Evolutionary conservation across 2,888 invertebrate genomes (phyloP).

Genomic region (Synanthedon andrenaeformis): DNA sequence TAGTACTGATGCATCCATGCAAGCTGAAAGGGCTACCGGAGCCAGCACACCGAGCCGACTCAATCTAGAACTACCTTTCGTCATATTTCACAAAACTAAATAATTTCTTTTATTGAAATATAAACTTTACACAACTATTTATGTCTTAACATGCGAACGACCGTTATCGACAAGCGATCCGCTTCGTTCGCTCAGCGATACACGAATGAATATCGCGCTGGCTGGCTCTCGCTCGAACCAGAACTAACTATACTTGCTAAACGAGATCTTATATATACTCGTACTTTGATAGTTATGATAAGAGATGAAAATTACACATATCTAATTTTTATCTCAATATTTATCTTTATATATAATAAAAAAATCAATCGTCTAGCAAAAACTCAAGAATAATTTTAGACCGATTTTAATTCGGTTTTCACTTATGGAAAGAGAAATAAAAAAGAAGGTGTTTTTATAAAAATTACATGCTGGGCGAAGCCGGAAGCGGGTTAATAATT

Average conservation of each 20-base stretch:
- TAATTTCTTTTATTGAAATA: too few relatives aligned
- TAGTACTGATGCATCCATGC: slow-evolving; percentile 60
- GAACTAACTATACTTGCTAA: not conserved
- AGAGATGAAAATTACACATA: too few relatives aligned
- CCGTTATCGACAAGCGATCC: slow-evolving; percentile 57
- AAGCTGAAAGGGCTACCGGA: slow-evolving; percentile 55
- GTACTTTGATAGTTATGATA: too few relatives aligned
- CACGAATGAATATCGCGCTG: slow-evolving; percentile 29
- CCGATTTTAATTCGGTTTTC: too few relatives aligned
- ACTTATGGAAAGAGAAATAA: too few relatives aligned
- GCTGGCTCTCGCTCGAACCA: slow-evolving; percentile 5
- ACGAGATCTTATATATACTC: slow-evolving; percentile 2
- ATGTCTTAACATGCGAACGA: slow-evolving; percentile 27
- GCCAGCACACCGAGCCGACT: slow-evolving; percentile 56
- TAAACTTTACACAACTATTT: not conserved
- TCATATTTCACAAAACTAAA: slow-evolving; percentile 23
- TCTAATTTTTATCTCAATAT: too few relatives aligned
- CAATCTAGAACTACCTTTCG: slow-evolving; percentile 39
- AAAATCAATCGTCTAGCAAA: too few relatives aligned
- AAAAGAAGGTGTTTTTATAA: too few relatives aligned
- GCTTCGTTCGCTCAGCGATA: slow-evolving; percentile 50
- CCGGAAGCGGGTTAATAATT: too few relatives aligned
- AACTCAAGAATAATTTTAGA: too few relatives aligned
- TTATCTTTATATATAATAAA: too few relatives aligned
- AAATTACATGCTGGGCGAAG: too few relatives aligned